phyloP scores from a whole-genome alignment of 2,888 invertebrate genomes.

The Tigriopus californicus region DNA sequence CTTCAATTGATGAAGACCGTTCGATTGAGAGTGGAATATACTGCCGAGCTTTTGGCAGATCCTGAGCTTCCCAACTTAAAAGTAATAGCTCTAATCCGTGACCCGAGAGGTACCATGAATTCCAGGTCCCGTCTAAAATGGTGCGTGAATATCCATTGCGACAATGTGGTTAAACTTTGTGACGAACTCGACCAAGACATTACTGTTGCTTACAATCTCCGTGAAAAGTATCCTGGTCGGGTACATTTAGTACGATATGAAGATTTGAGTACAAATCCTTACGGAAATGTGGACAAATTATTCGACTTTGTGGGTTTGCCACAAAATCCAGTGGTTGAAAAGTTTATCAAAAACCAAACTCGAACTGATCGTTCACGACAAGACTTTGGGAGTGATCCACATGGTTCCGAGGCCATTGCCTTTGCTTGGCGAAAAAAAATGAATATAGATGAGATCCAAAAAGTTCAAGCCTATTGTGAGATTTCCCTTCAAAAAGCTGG shows the following conservation, averaged over 20 bases:
- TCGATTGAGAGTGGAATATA: constrained; percentile 15
- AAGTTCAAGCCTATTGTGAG: no score
- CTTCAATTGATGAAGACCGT: constrained; percentile 17
- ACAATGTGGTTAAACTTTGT: background rate
- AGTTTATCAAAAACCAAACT: no score
- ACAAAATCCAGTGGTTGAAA: no score
- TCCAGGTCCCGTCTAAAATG: constrained; percentile 19
- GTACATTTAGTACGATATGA: constrained; percentile 20
- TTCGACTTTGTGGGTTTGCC: constrained; percentile 17
- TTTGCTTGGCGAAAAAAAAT: no score
- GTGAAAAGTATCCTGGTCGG: constrained; percentile 14
- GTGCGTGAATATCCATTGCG: constrained; percentile 8
- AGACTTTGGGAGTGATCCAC: no score
- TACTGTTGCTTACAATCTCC: constrained; percentile 3
- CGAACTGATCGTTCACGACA: background rate
- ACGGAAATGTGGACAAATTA: constrained; percentile 16
- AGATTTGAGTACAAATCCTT: constrained; percentile 19
- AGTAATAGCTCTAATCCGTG: constrained; percentile 21
- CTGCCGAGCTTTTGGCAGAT: constrained; percentile 13
- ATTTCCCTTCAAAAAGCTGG: no score
- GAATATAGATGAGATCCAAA: no score
- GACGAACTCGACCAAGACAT: background rate
- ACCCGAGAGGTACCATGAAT: constrained; percentile 21
- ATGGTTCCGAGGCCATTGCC: no score
- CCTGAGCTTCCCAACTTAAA: constrained; percentile 17